These are phyloP conservation scores for Adineta ricciae DNA, from an alignment of 2,888 invertebrate species.

Conservation along the genomic window DNA sequence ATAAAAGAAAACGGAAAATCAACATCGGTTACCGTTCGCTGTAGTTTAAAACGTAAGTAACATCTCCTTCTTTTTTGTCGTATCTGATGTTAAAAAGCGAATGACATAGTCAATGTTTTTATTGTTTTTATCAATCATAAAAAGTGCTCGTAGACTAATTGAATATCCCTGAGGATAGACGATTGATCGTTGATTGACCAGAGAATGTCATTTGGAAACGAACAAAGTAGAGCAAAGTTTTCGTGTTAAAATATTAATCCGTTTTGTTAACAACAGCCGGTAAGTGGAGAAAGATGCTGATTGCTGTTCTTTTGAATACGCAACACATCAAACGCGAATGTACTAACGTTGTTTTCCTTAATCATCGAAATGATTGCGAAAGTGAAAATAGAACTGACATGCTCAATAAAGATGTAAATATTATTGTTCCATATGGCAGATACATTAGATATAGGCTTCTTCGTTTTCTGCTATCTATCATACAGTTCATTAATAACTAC, in stretches of 20 bases:
- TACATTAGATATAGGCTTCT: background rate
- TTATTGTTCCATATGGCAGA: background rate
- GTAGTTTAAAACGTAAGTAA: constrained; percentile 14
- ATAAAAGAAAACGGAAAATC: constrained; percentile 13
- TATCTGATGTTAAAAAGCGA: background rate
- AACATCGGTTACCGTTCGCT: constrained; percentile 12
- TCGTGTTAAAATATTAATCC: background rate
- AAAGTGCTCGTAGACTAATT: background rate
- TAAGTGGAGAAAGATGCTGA: background rate
- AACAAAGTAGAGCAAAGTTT: background rate
- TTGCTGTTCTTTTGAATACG: background rate
- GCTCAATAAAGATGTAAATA: background rate
- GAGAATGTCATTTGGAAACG: background rate
- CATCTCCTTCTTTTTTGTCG: background rate
- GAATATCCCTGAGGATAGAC: background rate
- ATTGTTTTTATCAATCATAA: background rate
- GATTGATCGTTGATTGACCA: background rate
- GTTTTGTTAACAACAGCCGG: background rate
- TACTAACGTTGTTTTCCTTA: background rate
- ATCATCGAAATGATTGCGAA: background rate
- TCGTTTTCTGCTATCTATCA: background rate
- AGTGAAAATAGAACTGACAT: background rate
- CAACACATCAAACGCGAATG: background rate
- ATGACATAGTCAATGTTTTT: background rate
- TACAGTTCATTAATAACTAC: background rate